Base-by-base conservation (phyloP, 2,797 vertebrate genomes). In the Miichthys miiuy region DNA sequence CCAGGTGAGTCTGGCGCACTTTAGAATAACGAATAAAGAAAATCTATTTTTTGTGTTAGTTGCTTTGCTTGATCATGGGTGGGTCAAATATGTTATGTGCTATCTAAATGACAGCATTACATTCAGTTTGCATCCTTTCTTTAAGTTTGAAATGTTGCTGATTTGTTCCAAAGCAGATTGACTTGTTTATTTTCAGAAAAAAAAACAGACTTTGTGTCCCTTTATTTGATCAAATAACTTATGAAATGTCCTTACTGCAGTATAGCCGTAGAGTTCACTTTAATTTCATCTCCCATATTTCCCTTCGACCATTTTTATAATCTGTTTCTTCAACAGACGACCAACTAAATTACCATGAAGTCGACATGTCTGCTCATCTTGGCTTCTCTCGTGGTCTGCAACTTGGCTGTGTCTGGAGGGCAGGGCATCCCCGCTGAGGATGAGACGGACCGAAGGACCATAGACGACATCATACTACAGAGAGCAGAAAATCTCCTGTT, bases 401-500 rank as follows among this genome's bases (percentile, higher is more conserved):
- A 92, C 77, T 77, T 95, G 78, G 87, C 90, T 60, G 85, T 88
- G 82, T 94, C 58, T 0, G 84, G 76, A 34, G 94, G 91, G 80
- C 96, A 96, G 72, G 85, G 89, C 58, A 79, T 96, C 84, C 91
- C 93, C 5, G 92, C 91, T 9, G 95, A 93, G 44, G 92, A 91
- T 0, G 93, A 95, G 55, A 82, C 80, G 6, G 91, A 94, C 69
- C 86, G 80, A 12, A 89, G 78, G 63, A 89, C 90, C 72, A 87
- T 96, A 68, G 93, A 94, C 72, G 93, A 96, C 81, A 93, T 96
- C 58, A 92, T 95, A 17, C 88, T 96, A 44, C 94, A 95, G 91
- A 94, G 91, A 91, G 93, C 96, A 4, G 94, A 96, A 72, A 95
- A 79, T 46, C 87, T 96, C 34, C 83, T 96, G 80, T 68, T 97